A percentile compares a stretch with the other conserved stretches of the same genome.
Evolutionary conservation across 2,113 vertebrate genomes (phyloP).

Genomic region (Campylomormyrus numenius): DNA sequence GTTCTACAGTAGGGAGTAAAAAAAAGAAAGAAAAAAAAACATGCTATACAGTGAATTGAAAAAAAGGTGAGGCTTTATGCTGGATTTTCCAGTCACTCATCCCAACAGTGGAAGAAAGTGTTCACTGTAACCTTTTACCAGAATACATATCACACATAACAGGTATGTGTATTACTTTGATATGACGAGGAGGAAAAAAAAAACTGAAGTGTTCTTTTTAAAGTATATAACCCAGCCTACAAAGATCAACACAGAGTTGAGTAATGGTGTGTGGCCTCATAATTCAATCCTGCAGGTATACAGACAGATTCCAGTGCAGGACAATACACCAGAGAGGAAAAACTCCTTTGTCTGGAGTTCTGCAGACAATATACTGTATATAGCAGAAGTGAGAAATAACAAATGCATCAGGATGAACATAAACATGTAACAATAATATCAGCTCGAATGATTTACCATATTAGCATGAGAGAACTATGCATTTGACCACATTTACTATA

Average conservation of each 20-base stretch:
- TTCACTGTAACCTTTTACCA: background rate
- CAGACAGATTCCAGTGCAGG: slow-evolving; percentile 18
- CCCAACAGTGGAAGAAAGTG: background rate
- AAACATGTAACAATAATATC: background rate
- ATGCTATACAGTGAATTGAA: background rate
- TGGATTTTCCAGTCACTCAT: background rate
- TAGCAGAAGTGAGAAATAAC: background rate
- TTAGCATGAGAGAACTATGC: background rate
- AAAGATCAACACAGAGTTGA: slow-evolving; percentile 23
- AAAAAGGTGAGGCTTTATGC: background rate
- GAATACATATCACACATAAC: background rate
- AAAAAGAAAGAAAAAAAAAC: background rate
- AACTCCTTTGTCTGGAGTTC: slow-evolving; percentile 20
- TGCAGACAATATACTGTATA: slow-evolving; percentile 19
- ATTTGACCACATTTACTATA: background rate
- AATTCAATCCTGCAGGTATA: slow-evolving; percentile 23
- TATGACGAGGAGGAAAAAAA: background rate
- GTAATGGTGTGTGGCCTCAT: slow-evolving; percentile 24
- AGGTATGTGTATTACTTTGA: background rate
- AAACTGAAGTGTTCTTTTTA: background rate
- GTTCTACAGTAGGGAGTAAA: background rate
- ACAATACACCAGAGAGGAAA: slow-evolving; percentile 22
- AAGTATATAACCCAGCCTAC: slow-evolving; percentile 2
- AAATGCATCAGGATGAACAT: background rate
- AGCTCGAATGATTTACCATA: background rate